Evolutionary conservation across 2,113 vertebrate genomes (phyloP), one percentile per base, ranked within the genome.

Genomic region (Scophthalmus maximus): DNA sequence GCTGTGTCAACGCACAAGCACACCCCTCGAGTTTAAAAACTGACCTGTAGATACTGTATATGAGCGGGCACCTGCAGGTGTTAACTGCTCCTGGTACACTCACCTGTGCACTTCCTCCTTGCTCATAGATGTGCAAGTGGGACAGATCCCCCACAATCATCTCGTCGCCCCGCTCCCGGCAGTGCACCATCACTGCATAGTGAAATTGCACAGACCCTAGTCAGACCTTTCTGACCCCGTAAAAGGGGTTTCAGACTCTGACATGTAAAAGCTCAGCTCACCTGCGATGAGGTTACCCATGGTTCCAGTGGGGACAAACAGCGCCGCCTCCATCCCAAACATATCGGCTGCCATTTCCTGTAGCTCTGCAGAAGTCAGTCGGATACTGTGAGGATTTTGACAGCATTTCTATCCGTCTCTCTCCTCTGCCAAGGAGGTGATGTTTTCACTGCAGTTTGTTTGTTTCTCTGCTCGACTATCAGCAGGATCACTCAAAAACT

Each of bases 281-380:
- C 95, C 93, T 25, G 95, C 92, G 6, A 95, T 95, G 72, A 96
- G 95, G 62, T 94, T 97, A 15, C 94, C 92, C 94, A 94, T 95
- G 1, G 95, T 95, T 76, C 93, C 95, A 1, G 93, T 83, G 14
- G 95, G 95, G 64, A 96, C 91, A 0, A 94, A 96, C 8, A 96
- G 86, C 1, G 95, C 91, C 0, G 42, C 90, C 81, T 95, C 94
- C 87, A 91, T 95, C 3, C 92, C 91, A 47, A 96, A 93, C 78
- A 94, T 71, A 22, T 83, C 81, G 0, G 94, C 93, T 0, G 90
- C 92, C 12, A 64, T 44, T 27, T 36, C 76, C 91, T 96, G 95
- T 18, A 96, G 91, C 76, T 96, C 95, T 95, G 89, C 14, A 80
- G 17, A 56, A 79, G 27, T 1, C 25, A 36, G 0, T 23, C 1